Evolutionary conservation across 1,140 invertebrate species (phyloP).

Genomic region (Acyrthosiphon pisum): DNA sequence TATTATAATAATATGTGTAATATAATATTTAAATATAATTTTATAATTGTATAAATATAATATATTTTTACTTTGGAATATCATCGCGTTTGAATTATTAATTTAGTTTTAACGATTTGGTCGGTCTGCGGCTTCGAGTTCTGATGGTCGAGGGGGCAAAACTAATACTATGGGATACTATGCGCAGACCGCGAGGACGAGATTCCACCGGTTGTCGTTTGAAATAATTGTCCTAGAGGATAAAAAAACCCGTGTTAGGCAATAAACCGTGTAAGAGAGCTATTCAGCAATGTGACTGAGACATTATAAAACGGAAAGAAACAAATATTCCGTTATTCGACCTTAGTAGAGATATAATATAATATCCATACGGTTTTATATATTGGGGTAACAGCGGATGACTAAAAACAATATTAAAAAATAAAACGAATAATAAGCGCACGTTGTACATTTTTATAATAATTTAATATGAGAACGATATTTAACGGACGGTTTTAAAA

Average conservation of each 20-base stretch:
- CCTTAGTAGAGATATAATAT: background rate
- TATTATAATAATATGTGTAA: background rate
- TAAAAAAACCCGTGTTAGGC: background rate
- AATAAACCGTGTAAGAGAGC: background rate
- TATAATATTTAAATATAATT: background rate
- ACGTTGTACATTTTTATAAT: background rate
- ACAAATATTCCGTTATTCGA: constrained; percentile 40
- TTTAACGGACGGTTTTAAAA: background rate
- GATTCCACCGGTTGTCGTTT: background rate
- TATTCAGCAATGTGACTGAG: background rate
- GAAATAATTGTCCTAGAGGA: background rate
- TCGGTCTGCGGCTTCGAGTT: background rate
- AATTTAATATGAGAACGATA: background rate
- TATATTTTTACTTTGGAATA: too few relatives aligned
- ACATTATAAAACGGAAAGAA: background rate
- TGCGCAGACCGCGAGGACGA: background rate
- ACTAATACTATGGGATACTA: background rate
- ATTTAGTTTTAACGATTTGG: background rate
- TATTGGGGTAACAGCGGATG: background rate
- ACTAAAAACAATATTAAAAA: background rate
- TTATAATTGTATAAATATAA: too few relatives aligned
- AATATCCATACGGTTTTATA: background rate
- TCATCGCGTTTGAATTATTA: too few relatives aligned
- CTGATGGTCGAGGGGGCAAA: background rate
- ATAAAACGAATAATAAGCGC: background rate